Conservation (phyloP, 2,888 invertebrate species). For the Melipona bicolor region DNA sequence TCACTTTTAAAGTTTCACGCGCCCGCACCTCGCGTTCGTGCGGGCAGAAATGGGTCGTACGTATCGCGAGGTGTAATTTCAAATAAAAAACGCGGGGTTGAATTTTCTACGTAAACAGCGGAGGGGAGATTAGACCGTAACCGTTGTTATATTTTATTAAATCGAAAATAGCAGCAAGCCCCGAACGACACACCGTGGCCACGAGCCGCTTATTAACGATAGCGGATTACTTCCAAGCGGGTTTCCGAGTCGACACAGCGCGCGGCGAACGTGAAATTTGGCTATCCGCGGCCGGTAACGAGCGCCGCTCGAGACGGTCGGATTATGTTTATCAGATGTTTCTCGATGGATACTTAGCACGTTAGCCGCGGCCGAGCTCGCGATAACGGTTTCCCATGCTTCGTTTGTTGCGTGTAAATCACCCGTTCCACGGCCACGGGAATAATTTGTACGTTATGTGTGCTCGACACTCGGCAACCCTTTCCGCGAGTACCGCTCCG, state of each 20-base stretch:
- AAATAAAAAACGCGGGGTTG: neutral
- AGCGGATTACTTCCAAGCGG: neutral
- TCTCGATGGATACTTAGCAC: conserved; percentile 57
- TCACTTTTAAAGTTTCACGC: too few species aligned
- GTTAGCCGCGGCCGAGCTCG: conserved; percentile 43
- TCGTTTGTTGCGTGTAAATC: conserved; percentile 61
- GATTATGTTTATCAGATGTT: conserved; percentile 56
- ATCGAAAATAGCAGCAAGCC: neutral
- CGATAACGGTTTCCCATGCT: conserved; percentile 55
- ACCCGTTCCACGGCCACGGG: conserved; percentile 58
- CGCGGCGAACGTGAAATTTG: conserved; percentile 10
- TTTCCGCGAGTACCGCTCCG: conserved; percentile 47
- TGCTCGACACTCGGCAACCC: conserved; percentile 55
- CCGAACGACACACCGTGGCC: too few species aligned
- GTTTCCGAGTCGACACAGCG: neutral
- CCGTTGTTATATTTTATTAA: neutral
- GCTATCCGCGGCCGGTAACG: conserved; percentile 42
- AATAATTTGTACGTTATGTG: conserved; percentile 59
- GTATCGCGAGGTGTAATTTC: neutral
- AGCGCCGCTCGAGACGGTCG: conserved; percentile 45
- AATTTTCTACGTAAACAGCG: neutral
- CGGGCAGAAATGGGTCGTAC: neutral
- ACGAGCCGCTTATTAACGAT: neutral
- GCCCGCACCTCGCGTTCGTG: neutral
- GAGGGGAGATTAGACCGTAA: neutral